Evolutionary conservation across 1,140 invertebrate species (phyloP).

Genomic region (Bombyx mandarina): DNA sequence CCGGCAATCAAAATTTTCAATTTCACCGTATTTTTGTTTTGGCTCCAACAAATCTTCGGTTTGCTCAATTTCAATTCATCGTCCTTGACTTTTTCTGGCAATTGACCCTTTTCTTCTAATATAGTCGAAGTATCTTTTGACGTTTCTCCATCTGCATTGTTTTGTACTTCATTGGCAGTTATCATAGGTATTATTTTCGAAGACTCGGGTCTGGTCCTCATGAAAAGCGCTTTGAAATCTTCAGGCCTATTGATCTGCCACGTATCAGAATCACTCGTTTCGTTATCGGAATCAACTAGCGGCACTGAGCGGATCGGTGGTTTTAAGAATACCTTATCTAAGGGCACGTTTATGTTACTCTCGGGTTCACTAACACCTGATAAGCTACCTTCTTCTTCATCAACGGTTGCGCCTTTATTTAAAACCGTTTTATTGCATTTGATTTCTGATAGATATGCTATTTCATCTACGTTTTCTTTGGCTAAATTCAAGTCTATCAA

Average conservation of each 20-base stretch:
- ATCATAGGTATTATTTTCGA: background rate
- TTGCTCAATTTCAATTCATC: conserved; percentile 13
- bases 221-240: background rate
- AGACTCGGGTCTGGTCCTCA: background rate
- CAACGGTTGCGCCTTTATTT: background rate
- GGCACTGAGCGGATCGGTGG: background rate
- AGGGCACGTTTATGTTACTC: background rate
- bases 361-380: background rate
- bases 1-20: conserved; percentile 50
- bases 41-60: conserved; percentile 47
- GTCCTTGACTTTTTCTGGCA: too few species aligned
- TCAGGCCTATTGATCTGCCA: background rate
- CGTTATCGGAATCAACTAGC: conserved; percentile 29
- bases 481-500: conserved; percentile 51
- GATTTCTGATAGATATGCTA: conserved; percentile 29
- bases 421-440: conserved; percentile 1
- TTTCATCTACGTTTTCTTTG: conserved; percentile 30
- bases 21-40: conserved; percentile 30
- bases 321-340: background rate
- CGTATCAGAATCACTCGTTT: conserved; percentile 13
- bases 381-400: background rate
- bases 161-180: background rate
- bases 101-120: too few species aligned
- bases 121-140: too few species aligned
- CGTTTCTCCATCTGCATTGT: background rate